Evolutionary conservation across 2,113 vertebrate species (phyloP).

Genomic region (Mungos mungo): DNA sequence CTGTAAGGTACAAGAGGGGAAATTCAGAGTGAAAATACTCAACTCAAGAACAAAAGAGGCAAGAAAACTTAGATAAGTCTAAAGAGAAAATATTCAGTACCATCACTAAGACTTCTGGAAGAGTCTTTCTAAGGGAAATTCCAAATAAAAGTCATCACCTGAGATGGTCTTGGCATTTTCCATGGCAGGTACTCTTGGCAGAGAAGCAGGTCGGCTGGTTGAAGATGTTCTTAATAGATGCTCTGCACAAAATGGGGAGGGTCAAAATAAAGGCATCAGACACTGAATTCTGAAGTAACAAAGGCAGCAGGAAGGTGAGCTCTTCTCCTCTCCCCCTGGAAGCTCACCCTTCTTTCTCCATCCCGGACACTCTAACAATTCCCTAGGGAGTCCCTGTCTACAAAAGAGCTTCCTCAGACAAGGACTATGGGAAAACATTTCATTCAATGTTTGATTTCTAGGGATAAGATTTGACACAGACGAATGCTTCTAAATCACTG

Average conservation of each 20-base stretch:
- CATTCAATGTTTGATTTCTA: background rate
- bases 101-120: background rate
- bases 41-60: background rate
- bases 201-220: conserved; percentile 88
- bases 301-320: background rate
- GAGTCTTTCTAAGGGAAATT: background rate
- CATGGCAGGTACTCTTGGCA: conserved; percentile 92
- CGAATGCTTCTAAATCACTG: background rate
- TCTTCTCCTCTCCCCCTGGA: background rate
- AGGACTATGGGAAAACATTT: background rate
- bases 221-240: conserved; percentile 91
- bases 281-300: background rate
- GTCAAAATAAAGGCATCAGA: background rate
- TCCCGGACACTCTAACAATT: background rate
- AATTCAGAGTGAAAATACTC: background rate
- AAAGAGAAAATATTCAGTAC: background rate
- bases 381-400: background rate
- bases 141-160: conserved; percentile 82
- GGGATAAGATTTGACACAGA: background rate
- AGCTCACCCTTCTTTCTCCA: background rate
- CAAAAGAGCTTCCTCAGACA: background rate
- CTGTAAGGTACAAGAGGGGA: background rate
- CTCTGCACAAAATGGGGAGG: conserved; percentile 82
- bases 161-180: conserved; percentile 93
- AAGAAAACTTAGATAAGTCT: background rate